Conservation (phyloP, 2,113 vertebrate species). For the Megaleporinus macrocephalus region DNA sequence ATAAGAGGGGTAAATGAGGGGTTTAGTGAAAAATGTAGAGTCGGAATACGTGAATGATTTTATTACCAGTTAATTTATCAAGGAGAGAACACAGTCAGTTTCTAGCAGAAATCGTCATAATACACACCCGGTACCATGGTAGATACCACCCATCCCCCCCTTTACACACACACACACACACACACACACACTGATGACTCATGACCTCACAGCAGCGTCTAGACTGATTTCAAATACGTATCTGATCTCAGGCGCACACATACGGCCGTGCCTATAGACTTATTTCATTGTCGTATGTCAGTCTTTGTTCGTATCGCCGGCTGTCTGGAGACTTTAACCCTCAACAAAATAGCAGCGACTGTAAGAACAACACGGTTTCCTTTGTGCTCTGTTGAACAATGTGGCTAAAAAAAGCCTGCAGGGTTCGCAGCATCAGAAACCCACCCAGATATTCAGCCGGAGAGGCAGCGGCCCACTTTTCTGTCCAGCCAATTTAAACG, state of each 20-base stretch:
- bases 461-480: background rate
- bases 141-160: background rate
- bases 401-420: conserved; percentile 32
- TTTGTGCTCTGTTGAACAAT: conserved; percentile 68
- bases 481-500: too few relatives aligned
- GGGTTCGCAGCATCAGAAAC: background rate
- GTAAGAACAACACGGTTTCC: conserved; percentile 69
- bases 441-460: background rate
- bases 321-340: conserved; percentile 58
- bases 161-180: background rate
- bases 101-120: too few relatives aligned
- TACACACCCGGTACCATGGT: too few relatives aligned
- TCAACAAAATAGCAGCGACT: conserved; percentile 73
- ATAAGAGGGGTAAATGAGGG: too few relatives aligned
- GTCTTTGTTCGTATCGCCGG: conserved; percentile 61
- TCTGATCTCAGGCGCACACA: conserved; percentile 6
- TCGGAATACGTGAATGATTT: too few relatives aligned
- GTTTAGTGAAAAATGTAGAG: too few relatives aligned
- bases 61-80: too few relatives aligned
- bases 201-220: conserved; percentile 17
- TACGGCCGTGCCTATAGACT: background rate
- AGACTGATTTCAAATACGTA: conserved; percentile 38
- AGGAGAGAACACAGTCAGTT: too few relatives aligned
- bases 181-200: background rate
- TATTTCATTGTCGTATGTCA: conserved; percentile 51